phyloP scores from a whole-genome alignment of 2,888 invertebrate species.

The Neoascia interrupta region DNA sequence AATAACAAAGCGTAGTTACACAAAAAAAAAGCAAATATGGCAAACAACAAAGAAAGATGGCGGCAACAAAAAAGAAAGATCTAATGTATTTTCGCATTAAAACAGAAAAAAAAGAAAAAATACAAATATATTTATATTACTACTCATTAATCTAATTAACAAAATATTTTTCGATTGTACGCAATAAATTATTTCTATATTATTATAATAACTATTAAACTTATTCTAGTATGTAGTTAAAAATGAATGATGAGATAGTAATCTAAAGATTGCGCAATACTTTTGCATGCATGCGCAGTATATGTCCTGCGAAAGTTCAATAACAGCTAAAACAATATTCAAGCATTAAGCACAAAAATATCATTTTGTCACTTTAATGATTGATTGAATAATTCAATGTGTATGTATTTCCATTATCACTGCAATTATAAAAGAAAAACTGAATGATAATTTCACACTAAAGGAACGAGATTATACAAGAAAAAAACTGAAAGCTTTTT shows the following conservation, averaged over 20 bases:
- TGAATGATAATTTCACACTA: conserved; percentile 41
- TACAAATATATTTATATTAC: conserved; percentile 66
- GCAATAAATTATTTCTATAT: conserved; percentile 67
- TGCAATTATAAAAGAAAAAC: conserved; percentile 33
- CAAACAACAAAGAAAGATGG: conserved; percentile 15
- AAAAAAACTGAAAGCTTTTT: conserved; percentile 61
- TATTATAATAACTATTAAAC: conserved; percentile 52
- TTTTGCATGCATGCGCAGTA: conserved; percentile 51
- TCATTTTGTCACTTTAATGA: conserved; percentile 52
- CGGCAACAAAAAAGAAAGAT: conserved; percentile 30
- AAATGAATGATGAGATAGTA: conserved; percentile 48
- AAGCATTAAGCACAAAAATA: conserved; percentile 69
- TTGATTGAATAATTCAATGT: conserved; percentile 61
- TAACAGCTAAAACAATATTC: conserved; percentile 56
- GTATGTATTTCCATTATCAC: conserved; percentile 48
- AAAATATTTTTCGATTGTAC: conserved; percentile 62
- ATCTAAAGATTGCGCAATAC: conserved; percentile 46
- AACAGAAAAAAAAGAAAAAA: conserved; percentile 38
- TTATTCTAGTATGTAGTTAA: conserved; percentile 42
- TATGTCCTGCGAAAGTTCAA: conserved; percentile 22
- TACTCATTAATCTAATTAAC: conserved; percentile 58
- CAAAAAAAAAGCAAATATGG: conserved; percentile 24
- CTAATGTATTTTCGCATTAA: conserved; percentile 67
- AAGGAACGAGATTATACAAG: conserved; percentile 51
- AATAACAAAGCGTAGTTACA: conserved; percentile 54